Evolutionary conservation across 2,113 vertebrate genomes (phyloP).

Genomic region (Phalacrocorax brasilianus): DNA sequence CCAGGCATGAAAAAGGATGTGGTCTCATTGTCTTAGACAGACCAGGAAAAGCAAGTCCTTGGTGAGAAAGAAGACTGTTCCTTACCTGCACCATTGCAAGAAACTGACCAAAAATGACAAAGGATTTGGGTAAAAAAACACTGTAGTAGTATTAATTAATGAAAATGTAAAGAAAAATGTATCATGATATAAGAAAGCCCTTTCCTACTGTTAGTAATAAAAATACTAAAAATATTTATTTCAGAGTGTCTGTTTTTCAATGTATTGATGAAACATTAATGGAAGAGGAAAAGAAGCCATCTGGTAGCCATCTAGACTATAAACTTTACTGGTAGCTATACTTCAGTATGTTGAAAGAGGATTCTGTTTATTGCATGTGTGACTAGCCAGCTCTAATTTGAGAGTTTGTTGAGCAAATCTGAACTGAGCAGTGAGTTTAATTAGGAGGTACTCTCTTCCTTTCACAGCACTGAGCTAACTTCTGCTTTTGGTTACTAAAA

Average conservation of each 20-base stretch:
- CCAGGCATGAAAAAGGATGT: background rate
- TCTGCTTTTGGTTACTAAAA: background rate
- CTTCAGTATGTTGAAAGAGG: background rate
- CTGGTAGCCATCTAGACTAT: background rate
- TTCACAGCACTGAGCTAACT: background rate
- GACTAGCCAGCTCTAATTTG: background rate
- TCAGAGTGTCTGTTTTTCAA: background rate
- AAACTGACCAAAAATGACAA: background rate
- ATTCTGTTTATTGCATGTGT: background rate
- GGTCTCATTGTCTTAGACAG: background rate
- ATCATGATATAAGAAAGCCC: background rate
- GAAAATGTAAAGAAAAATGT: background rate
- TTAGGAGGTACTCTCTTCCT: background rate
- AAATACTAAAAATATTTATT: background rate
- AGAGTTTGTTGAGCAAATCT: background rate
- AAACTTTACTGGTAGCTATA: background rate
- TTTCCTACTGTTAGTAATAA: background rate
- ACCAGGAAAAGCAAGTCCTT: background rate
- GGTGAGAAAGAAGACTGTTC: background rate
- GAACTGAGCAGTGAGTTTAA: background rate
- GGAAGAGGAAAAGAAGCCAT: background rate
- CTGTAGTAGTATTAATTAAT: background rate
- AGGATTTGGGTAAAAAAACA: background rate
- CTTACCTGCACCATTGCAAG: background rate
- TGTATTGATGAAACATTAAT: background rate